Evolutionary conservation across 2,888 invertebrate species (phyloP), one percentile per base, ranked within the genome.

Genomic region (Lasioglossum oenotherae): DNA sequence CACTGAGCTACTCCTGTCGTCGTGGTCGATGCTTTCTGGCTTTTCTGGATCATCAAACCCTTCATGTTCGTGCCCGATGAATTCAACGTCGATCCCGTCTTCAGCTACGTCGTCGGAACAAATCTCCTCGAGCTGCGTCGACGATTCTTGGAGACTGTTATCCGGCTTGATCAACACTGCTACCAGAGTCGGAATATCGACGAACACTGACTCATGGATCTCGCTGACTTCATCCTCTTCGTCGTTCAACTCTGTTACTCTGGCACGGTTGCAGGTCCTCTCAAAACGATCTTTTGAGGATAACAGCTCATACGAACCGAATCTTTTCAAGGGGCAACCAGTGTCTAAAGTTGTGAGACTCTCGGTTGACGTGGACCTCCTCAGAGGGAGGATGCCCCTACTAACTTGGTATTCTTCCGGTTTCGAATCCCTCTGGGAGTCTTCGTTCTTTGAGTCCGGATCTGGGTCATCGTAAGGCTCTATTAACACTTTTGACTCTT

Each of bases 81-180:
- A 89, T 41, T 89, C 90, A 0, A 74, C 81, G 60, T 93, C 93
- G 69, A 91, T 90, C 73, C 88, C 87, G 73, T 88, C 90, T 38
- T 93, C 94, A 19, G 81, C 88, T 27, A 88, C 89, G 38, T 88
- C 89, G 80, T 92, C 92, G 23, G 91, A 91, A 35, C 86, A 89
- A n/a, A 91, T 93, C 82, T 93, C 94, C 81, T 94, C 94, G 84
- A 94, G 93, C 82, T 91, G 93, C 71, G 89, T 81, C 12, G 90
- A 82, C 19, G 88, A 80, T 6, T 82, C 88, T 57, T 88, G 89
- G 8, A 87, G 84, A 64, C 72, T 89, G 38, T 92, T 82, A 71
- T 94, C 94, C 0, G 94, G 93, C 72, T 93, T 94, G 81, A 94
- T 94, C 82, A 94, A 84, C 23, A 94, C 94, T 0, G 94, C 94